These are phyloP conservation scores for Sterrhoptilus dennistouni DNA, from an alignment of 2,113 vertebrate genomes.

Conservation along the genomic window DNA sequence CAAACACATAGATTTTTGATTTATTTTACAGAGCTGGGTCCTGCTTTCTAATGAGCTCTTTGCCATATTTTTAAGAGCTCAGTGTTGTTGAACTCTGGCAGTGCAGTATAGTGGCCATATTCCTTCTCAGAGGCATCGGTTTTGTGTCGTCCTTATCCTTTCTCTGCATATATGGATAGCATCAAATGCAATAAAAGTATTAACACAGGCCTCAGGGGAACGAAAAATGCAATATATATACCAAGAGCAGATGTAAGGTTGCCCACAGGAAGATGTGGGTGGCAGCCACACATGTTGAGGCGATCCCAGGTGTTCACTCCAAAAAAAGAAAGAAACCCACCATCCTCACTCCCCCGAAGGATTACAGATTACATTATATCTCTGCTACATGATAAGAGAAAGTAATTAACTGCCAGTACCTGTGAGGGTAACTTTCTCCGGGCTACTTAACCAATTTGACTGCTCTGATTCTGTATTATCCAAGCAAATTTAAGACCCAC, in stretches of 20 bases:
- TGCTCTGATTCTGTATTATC: not conserved
- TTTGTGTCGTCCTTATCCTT: not conserved
- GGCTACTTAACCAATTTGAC: not conserved
- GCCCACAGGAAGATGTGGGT: not conserved
- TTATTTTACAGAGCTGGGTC: not conserved
- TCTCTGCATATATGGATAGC: not conserved
- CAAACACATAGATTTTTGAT: not conserved
- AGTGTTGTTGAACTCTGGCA: not conserved
- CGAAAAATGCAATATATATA: not conserved
- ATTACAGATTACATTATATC: not conserved
- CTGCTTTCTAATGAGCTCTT: not conserved
- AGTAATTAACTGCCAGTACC: constrained; percentile 13
- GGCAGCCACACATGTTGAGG: not conserved
- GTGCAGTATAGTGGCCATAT: not conserved
- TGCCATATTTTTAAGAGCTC: not conserved
- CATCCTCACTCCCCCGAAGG: not conserved
- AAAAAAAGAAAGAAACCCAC: not conserved
- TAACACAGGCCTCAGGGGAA: not conserved
- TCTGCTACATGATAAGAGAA: not conserved
- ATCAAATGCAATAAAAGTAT: not conserved
- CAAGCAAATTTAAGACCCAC: not conserved
- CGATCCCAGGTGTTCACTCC: not conserved
- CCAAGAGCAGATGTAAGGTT: not conserved
- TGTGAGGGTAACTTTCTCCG: not conserved
- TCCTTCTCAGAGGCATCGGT: not conserved